Percentiles rank a stretch among this genome's conserved stretches.
phyloP scores from a whole-genome alignment of 2,113 vertebrate genomes.

The Alligator sinensis region DNA sequence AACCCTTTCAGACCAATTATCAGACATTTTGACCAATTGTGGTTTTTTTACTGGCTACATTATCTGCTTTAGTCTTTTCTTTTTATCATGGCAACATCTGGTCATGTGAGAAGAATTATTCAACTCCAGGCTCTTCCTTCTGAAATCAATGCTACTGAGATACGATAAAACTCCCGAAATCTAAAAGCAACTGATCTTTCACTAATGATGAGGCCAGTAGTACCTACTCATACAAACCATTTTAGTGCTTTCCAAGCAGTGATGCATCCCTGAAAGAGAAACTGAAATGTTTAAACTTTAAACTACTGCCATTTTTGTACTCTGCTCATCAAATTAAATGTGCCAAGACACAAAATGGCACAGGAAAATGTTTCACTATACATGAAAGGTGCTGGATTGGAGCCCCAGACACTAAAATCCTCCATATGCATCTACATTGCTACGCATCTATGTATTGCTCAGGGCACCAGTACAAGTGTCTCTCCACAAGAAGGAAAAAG shows the following conservation, averaged over 20 bases:
- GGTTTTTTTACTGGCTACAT: slow-evolving; percentile 49
- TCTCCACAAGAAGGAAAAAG: background rate
- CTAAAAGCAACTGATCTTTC: slow-evolving; percentile 27
- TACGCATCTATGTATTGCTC: background rate
- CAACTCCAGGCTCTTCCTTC: slow-evolving; percentile 24
- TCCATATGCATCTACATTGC: background rate
- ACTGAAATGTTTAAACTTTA: background rate
- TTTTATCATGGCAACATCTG: slow-evolving; percentile 56
- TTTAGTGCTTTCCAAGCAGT: background rate
- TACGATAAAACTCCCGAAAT: slow-evolving; percentile 28
- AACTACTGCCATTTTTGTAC: background rate
- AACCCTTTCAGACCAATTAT: slow-evolving; percentile 31
- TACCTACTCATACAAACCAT: background rate
- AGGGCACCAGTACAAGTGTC: background rate
- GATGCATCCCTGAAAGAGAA: background rate
- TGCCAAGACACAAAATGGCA: background rate
- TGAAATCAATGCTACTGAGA: slow-evolving; percentile 41
- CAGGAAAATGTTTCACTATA: background rate
- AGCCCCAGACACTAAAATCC: background rate
- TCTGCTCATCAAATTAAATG: background rate
- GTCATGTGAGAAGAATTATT: slow-evolving; percentile 37
- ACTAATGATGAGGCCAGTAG: background rate
- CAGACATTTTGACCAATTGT: slow-evolving; percentile 61
- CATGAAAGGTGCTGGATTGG: background rate
- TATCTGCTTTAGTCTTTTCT: slow-evolving; percentile 38